Evolutionary conservation across 1,140 invertebrate species (phyloP).

Genomic region (Dufourea novaeangliae): DNA sequence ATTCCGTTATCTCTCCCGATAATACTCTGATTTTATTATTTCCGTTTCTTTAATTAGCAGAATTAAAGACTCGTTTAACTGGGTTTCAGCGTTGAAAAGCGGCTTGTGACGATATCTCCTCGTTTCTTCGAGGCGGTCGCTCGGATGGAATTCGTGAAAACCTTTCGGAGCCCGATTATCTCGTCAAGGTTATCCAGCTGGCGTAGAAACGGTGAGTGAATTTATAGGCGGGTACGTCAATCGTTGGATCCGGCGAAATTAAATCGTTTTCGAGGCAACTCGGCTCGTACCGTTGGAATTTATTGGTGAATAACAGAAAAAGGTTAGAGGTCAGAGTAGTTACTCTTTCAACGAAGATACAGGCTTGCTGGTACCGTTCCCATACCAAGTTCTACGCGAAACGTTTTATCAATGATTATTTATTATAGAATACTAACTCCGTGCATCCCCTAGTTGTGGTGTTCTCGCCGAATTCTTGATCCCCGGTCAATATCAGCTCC

Average conservation of each 20-base stretch:
- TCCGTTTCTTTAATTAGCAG: not conserved
- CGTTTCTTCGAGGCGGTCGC: not conserved
- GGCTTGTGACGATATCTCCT: not conserved
- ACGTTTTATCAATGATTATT: not conserved
- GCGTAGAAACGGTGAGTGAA: constrained; percentile 23
- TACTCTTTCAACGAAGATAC: constrained; percentile 10
- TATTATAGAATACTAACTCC: constrained; percentile 60
- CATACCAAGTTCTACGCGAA: not conserved
- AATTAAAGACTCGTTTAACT: not conserved
- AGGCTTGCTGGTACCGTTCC: not conserved
- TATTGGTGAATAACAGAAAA: constrained; percentile 29
- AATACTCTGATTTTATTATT: not conserved
- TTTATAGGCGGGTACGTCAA: constrained; percentile 48
- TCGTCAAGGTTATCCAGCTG: constrained; percentile 52
- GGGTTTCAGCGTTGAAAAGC: not conserved
- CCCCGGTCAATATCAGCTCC: constrained; percentile 58
- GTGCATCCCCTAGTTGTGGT: constrained; percentile 70
- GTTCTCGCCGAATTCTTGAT: constrained; percentile 44
- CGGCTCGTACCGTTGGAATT: constrained; percentile 21
- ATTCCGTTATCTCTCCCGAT: not conserved
- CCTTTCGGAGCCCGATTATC: constrained; percentile 41
- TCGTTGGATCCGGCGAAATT: constrained; percentile 28
- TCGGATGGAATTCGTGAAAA: constrained; percentile 44
- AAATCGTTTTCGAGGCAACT: constrained; percentile 36
- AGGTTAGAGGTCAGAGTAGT: constrained; percentile 27